phyloP scores from a whole-genome alignment of 2,888 invertebrate genomes.

The Hirtodrosophila trivittata region DNA sequence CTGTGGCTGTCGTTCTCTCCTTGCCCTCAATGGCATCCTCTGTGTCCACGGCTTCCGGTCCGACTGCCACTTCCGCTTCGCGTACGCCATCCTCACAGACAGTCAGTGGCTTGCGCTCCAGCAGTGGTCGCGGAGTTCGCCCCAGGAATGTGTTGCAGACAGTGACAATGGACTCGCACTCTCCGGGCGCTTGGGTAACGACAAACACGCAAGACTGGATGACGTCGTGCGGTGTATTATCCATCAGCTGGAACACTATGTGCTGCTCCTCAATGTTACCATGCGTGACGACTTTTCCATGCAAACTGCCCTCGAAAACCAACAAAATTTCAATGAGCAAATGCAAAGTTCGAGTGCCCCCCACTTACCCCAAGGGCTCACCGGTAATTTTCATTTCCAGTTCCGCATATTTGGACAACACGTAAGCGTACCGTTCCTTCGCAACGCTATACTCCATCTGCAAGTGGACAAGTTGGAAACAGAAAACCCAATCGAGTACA shows the following conservation, averaged over 20 bases:
- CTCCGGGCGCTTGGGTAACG: conserved; percentile 59
- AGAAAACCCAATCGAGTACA: background rate
- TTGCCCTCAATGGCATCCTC: conserved; percentile 31
- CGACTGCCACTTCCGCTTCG: conserved; percentile 46
- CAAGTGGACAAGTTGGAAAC: background rate
- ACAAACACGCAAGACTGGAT: conserved; percentile 80
- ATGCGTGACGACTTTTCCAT: conserved; percentile 71
- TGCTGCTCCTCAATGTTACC: conserved; percentile 71
- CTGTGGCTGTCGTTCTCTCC: conserved; percentile 25
- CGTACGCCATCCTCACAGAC: conserved; percentile 70
- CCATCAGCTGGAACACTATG: conserved; percentile 77
- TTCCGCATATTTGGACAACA: conserved; percentile 74
- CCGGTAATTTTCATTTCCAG: conserved; percentile 75
- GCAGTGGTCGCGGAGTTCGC: conserved; percentile 76
- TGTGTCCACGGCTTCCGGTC: conserved; percentile 46
- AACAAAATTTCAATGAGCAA: conserved; percentile 13
- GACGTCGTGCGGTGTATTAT: conserved; percentile 77
- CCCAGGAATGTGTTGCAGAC: conserved; percentile 74
- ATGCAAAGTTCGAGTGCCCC: background rate
- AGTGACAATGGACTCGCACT: conserved; percentile 76
- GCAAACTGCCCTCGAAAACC: conserved; percentile 59
- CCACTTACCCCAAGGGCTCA: conserved; percentile 74
- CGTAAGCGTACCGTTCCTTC: conserved; percentile 67
- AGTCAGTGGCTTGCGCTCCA: conserved; percentile 65
- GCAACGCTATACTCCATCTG: conserved; percentile 67